Percentiles rank a stretch among this genome's conserved stretches.
These are phyloP conservation scores for Hippotragus niger DNA, from an alignment of 2,113 vertebrate species.

Conservation along the genomic window DNA sequence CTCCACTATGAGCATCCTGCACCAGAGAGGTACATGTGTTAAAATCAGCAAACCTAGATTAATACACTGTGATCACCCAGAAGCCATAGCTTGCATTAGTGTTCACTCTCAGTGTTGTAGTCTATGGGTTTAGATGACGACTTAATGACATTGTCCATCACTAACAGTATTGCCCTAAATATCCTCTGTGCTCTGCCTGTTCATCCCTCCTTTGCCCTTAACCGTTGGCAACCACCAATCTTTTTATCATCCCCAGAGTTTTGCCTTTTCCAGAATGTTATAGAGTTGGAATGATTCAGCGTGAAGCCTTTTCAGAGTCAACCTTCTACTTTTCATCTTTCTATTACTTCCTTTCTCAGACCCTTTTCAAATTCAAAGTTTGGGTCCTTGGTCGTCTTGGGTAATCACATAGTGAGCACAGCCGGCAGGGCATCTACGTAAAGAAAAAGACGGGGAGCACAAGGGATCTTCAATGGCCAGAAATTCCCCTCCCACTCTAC, in stretches of 20 bases:
- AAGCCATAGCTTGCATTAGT: not conserved
- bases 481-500: not conserved
- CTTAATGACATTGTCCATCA: not conserved
- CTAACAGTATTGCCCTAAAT: not conserved
- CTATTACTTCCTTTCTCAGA: not conserved
- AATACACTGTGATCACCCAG: not conserved
- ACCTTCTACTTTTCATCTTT: not conserved
- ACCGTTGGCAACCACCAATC: not conserved
- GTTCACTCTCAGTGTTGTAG: not conserved
- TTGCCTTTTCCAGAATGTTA: not conserved
- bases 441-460: not conserved
- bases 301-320: not conserved
- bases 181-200: not conserved
- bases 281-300: not conserved
- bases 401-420: not conserved
- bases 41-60: not conserved
- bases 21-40: not conserved
- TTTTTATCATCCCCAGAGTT: not conserved
- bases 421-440: not conserved
- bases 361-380: not conserved
- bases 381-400: not conserved
- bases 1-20: not conserved
- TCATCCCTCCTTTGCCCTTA: not conserved
- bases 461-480: not conserved
- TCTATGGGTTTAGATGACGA: not conserved